These are phyloP conservation scores for Tethya wilhelma DNA, from an alignment of 37 sponge, comb jelly and placozoan species.

Conservation along the genomic window DNA sequence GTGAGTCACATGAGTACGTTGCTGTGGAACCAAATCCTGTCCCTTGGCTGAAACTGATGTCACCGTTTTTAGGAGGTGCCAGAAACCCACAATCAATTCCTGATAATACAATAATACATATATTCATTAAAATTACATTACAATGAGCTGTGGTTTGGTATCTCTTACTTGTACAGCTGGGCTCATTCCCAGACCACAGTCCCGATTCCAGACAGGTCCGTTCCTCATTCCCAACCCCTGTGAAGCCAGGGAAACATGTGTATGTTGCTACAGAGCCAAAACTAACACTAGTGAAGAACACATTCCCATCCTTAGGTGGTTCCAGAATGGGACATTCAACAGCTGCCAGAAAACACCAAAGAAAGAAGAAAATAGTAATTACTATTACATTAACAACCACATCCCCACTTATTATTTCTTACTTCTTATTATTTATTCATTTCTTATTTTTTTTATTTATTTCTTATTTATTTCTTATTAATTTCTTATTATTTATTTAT, in stretches of 20 bases:
- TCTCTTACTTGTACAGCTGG: conserved; percentile 54
- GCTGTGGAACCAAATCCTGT: conserved; percentile 10
- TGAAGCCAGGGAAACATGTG: conserved; percentile 43
- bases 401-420: too few relatives aligned
- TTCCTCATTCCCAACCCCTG: conserved; percentile 29
- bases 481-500: too few relatives aligned
- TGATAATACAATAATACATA: too few relatives aligned
- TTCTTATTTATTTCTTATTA: too few relatives aligned
- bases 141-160: too few relatives aligned
- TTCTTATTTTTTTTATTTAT: too few relatives aligned
- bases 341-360: conserved; percentile 18
- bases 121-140: too few relatives aligned
- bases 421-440: too few relatives aligned
- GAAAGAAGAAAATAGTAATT: not conserved
- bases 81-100: conserved; percentile 10
- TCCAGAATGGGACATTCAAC: conserved; percentile 44
- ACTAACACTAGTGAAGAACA: not conserved
- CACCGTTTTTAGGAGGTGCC: conserved; percentile 23
- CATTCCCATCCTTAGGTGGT: conserved; percentile 46
- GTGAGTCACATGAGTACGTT: conserved; percentile 54
- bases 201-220: conserved; percentile 51
- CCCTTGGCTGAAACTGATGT: conserved; percentile 8
- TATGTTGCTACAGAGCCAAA: conserved; percentile 50
- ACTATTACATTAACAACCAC: not conserved
- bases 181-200: conserved; percentile 62